Base-by-base conservation (phyloP, 2,113 vertebrate species). In the Carassius gibelio region DNA sequence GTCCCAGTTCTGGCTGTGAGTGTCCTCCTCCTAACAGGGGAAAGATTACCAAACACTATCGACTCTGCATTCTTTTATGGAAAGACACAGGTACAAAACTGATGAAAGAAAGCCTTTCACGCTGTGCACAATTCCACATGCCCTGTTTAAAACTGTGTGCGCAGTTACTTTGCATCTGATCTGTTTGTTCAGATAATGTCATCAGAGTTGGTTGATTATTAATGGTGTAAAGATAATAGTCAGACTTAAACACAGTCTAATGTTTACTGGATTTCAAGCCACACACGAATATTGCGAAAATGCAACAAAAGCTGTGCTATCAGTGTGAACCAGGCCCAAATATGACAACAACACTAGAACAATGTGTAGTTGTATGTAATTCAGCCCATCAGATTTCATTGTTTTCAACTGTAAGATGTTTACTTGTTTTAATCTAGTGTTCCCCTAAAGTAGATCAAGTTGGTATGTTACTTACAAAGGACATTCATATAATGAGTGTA, bases 51-150 rank as follows among this genome's bases (percentile, higher is more conserved):
- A n/a, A 84, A 94, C 26, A 94, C 87, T 5, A 94, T 96, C 82
- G 97, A 99, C 91, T 94, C 96, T 2, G 95, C 96, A 0, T 97
- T 97, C 93, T 98, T 98, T 93, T 99, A 97, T 83, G 97, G 98
- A 83, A 96, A 92, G 85, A 57, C 93, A 26, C 98, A 99, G 97
- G 98, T 99, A 94, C 77, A 83, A 4, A n/a, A 21, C 13, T 11
- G 34, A 69, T 38, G 7, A 69, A 19, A 69, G 15, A 34, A 36
- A 68, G 30, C 15, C 1, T 36, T 69, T 38, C 17, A 10, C 4
- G 9, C 36, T 19, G 34, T 4, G 30, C 50, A n/a, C 15, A 17
- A 10, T 50, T 13, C 74, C 26, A 15, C 30, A 19, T 68, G 64
- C 14, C 64, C 30, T 69, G 2, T 42, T 42, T 42, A 8, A 42